Conservation (phyloP, 2,888 invertebrate species). For the Andrena chrysosceles region DNA sequence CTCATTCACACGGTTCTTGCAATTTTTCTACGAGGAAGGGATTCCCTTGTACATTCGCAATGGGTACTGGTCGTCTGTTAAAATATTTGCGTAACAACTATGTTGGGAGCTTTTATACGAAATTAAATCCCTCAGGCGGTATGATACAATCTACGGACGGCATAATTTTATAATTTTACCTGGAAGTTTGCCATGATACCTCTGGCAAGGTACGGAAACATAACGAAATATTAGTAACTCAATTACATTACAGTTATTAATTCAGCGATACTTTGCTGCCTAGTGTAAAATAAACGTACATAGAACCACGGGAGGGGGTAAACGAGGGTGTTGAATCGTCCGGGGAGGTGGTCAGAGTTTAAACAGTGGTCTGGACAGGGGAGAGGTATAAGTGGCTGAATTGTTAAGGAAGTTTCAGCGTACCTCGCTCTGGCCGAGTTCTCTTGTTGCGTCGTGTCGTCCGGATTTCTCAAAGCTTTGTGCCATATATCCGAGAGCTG, state of each 20-base stretch:
- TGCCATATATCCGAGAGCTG: conserved; percentile 84
- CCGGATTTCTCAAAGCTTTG: conserved; percentile 82
- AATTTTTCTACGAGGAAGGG: no score
- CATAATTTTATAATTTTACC: conserved; percentile 75
- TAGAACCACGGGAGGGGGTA: not conserved
- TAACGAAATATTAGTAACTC: conserved; percentile 62
- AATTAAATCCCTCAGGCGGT: conserved; percentile 17
- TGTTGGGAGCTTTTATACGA: not conserved
- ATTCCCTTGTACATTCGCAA: not conserved
- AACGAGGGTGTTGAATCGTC: conserved; percentile 4
- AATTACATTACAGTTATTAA: conserved; percentile 22
- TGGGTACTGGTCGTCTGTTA: not conserved
- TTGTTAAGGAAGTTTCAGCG: not conserved
- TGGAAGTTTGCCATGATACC: conserved; percentile 84
- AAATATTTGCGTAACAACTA: not conserved
- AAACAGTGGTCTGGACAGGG: not conserved
- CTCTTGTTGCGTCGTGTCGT: conserved; percentile 68
- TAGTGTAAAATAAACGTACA: conserved; percentile 17
- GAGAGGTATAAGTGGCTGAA: not conserved
- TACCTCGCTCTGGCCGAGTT: conserved; percentile 75
- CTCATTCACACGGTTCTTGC: not conserved
- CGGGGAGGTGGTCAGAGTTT: not conserved
- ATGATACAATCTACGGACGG: conserved; percentile 38
- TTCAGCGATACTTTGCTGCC: conserved; percentile 33
- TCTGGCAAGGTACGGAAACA: conserved; percentile 74